Evolutionary conservation across 2,797 vertebrate genomes (phyloP), one percentile per base, ranked within the genome.

Genomic region (Paguma larvata): DNA sequence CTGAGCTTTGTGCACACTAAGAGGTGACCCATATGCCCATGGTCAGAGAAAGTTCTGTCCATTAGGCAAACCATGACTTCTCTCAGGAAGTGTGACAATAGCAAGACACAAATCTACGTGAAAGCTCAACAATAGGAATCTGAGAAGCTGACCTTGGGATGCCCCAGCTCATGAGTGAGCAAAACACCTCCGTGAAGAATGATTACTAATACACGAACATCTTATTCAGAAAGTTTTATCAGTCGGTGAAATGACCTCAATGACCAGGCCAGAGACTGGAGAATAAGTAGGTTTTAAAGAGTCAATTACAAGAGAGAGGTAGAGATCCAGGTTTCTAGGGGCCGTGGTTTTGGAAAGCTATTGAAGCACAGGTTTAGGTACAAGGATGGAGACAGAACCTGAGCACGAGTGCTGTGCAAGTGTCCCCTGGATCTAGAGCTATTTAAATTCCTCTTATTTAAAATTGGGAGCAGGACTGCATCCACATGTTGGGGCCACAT

Each of bases 201-300:
- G 30, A 72, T 73, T 79, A 68, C 62, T 79, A 78, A 82, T 23
- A 56, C 5, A 34, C 32, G 67, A 59, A 46, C 0, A 44, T 34
- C 68, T 75, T 68, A 65, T 62, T 93, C 51, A n/a, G 32, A 89
- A 95, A 62, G 30, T 63, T 72, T 62, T 77, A 91, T 85, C 65
- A 67, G 48, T 16, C 86, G 68, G 32, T 44, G 90, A 85, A 89
- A 73, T 80, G 25, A 88, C 18, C 18, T 78, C 25, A 89, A 73
- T 23, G 59, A 56, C 14, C 5, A 41, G 83, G 6, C 13, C 34
- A 85, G 70, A 80, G 51, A 70, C 44, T 1, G 85, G 73, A 62
- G 48, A 85, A 62, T 7, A 86, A 56, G 8, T 79, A 9, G 38
- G 2, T n/a, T 80, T 91, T 84, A 67, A 65, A 82, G 18, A 41